Base-by-base conservation (phyloP, 2,113 vertebrate species). In the Acanthisitta chloris region DNA sequence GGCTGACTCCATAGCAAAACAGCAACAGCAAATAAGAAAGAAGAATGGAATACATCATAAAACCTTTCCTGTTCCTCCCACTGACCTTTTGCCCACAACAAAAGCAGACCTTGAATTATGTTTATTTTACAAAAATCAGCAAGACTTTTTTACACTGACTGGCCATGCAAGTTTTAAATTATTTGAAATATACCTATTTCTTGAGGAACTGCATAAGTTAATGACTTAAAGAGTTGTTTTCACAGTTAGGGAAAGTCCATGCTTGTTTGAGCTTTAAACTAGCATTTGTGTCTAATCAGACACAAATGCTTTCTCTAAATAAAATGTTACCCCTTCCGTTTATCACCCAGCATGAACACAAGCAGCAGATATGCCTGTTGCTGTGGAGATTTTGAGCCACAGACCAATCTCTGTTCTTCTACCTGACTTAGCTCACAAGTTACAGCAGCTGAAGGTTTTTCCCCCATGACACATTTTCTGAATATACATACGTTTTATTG, bases 161-260 rank as follows among this genome's bases (percentile, higher is more conserved):
- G n/a, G 48, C 71, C 79, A 78, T 33, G n/a, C 14, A 76, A 70
- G 77, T 94, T 91, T 95, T 61, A 94, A 97, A 90, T 97, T 69
- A 90, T 94, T 96, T 96, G 88, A 93, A 97, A 97, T 90, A 93
- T 71, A 79, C 78, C 66, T 80, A 61, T 79, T 97, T 93, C 94
- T 93, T 92, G 79, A 94, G 82, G 91, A 97, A 87, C 88, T 3
- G 0, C 43, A 62, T 61, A 96, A 86, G 66, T 96, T 97, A 97
- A 98, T 97, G 65, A 76, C 80, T 96, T 94, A 92, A 95, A 90
- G 78, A 97, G 96, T 96, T 97, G 97, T 95, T 98, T 97, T 57
- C 94, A 96, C 71, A 95, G 96, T 96, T 92, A 97, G 74, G 66
- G 79, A 97, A 92, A 98, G 97, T 96, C 95, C 71, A 95, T 96